A percentile compares a stretch with the other conserved stretches of the same genome.
Conservation (phyloP, 1,140 invertebrate genomes). For the Drosophila chauvacae region DNA sequence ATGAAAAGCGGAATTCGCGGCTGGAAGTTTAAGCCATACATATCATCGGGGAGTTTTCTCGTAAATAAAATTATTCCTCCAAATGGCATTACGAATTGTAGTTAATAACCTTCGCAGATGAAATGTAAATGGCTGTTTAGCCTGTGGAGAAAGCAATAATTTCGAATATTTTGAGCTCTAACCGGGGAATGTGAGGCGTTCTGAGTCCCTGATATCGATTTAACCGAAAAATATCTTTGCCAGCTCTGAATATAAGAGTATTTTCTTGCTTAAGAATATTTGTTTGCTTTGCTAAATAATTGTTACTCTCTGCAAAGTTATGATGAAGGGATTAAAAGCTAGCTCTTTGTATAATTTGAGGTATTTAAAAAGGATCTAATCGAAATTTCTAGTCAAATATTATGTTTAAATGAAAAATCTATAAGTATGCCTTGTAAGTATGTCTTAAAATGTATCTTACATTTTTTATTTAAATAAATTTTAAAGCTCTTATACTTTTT, state of each 20-base stretch:
- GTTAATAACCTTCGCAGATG: slow-evolving; percentile 20
- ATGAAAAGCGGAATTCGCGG: slow-evolving; percentile 34
- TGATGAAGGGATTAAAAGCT: neutral
- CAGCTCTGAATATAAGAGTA: neutral
- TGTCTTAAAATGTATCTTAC: too few relatives aligned
- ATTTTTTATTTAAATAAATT: too few relatives aligned
- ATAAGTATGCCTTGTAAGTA: too few relatives aligned
- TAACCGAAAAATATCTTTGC: too few relatives aligned
- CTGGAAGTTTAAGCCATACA: slow-evolving; percentile 17
- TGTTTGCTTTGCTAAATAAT: neutral
- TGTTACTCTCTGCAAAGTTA: neutral
- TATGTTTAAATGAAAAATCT: too few relatives aligned
- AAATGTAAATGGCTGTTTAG: slow-evolving; percentile 20
- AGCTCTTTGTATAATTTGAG: neutral
- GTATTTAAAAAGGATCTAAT: too few relatives aligned
- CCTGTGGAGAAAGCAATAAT: slow-evolving; percentile 3
- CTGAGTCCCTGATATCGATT: neutral
- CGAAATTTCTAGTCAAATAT: too few relatives aligned
- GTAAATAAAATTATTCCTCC: slow-evolving; percentile 33
- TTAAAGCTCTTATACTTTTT: too few relatives aligned
- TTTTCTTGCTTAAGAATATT: neutral
- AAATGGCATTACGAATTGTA: slow-evolving; percentile 31
- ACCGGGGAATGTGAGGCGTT: neutral
- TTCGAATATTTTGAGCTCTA: slow-evolving; percentile 1
- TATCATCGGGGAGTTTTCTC: slow-evolving; percentile 17